Evolutionary conservation across 2,113 vertebrate species (phyloP), one percentile per base, ranked within the genome.

Genomic region (Arvicanthis niloticus): DNA sequence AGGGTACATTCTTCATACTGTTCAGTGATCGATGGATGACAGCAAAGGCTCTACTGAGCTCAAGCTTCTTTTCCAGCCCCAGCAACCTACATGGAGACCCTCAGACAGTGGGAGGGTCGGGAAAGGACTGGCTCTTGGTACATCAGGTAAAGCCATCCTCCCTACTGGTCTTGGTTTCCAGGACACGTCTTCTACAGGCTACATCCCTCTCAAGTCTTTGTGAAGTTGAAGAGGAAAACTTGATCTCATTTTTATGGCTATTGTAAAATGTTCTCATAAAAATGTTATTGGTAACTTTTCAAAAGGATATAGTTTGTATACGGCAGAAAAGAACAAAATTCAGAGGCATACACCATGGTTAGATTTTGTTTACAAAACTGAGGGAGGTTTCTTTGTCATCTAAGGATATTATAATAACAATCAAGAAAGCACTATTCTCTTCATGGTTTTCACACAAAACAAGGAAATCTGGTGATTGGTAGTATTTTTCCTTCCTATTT

Each of bases 291-390:
- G 80, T 31, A 5, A 29, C 17, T 81, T 96, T n/a, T 91, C 53
- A 65, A 90, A 88, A 76, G 37, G 24, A 91, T 73, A 53, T 1
- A 48, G 10, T 58, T 91, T 81, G 31, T 89, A 75, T 0, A 58
- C 13, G 58, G 81, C 56, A 93, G 3, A 92, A 88, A 70, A 19
- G 56, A 96, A 89, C 86, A 89, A 34, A 89, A 89, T 37, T 87
- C 37, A 82, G 77, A 82, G 53, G n/a, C 29, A 62, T 93, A 92
- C 29, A 73, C 78, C 56, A 73, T 4, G 58, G 8, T 24, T 77
- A 67, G 53, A 62, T 81, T 56, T 84, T 92, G 10, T 60, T 53
- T 24, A 78, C 48, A 67, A 91, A 93, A 90, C 4, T 88, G n/a
- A 91, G 26, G 40, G 21, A 22, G 3, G n/a, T 81, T 84, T 96